Percentiles rank a stretch among this genome's conserved stretches.
These are phyloP conservation scores for Urosaurus nigricauda DNA, from an alignment of 2,797 vertebrate species.

Conservation along the genomic window DNA sequence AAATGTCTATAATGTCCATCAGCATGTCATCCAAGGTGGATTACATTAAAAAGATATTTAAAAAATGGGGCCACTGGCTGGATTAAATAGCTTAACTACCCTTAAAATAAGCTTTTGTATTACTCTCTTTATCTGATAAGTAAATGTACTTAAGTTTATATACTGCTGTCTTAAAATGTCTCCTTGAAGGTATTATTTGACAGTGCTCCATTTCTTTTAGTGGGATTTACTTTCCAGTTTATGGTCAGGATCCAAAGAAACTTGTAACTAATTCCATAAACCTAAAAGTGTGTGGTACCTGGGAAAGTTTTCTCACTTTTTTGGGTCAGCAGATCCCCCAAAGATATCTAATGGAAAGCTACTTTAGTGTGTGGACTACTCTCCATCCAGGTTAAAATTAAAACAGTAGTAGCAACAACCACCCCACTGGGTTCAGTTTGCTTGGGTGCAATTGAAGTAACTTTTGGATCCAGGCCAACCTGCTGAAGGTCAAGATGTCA, in stretches of 20 bases:
- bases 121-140: not conserved
- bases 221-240: not conserved
- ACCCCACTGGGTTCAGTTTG: not conserved
- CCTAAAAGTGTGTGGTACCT: not conserved
- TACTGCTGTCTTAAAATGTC: not conserved
- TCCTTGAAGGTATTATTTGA: too few species aligned
- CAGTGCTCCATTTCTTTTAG: slow-evolving; percentile 10
- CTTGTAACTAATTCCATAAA: not conserved
- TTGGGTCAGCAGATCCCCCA: not conserved
- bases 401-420: not conserved
- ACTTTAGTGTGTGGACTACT: not conserved
- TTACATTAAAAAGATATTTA: not conserved
- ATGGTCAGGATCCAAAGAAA: not conserved
- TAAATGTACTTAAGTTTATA: too few species aligned
- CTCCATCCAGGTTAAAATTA: not conserved
- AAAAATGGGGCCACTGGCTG: not conserved
- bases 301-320: not conserved
- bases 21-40: not conserved
- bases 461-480: not conserved
- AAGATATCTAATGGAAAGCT: not conserved
- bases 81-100: not conserved
- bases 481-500: not conserved
- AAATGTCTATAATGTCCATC: not conserved
- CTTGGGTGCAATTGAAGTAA: not conserved
- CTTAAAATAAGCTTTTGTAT: not conserved